A percentile compares a stretch with the other conserved stretches of the same genome.
These are phyloP conservation scores for Indicator maculatus DNA, from an alignment of 2,113 vertebrate genomes.

Conservation along the genomic window DNA sequence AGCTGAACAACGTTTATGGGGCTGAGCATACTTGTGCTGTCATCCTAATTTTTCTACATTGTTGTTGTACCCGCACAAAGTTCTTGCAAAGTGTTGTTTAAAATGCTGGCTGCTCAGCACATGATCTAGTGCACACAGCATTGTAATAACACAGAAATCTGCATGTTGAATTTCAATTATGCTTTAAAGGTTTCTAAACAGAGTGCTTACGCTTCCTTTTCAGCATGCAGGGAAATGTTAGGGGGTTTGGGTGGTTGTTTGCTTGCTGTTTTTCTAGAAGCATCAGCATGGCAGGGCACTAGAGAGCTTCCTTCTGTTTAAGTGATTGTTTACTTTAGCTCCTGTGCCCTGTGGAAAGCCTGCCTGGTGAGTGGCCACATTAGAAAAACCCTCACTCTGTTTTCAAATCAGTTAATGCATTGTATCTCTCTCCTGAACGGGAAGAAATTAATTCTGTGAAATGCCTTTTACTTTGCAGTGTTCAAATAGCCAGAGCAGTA, in stretches of 20 bases:
- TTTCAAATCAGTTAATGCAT: constrained; percentile 14
- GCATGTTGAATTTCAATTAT: constrained; percentile 58
- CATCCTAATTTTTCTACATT: constrained; percentile 57
- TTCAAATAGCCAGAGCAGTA: neutral
- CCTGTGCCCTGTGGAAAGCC: neutral
- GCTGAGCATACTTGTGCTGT: constrained; percentile 41
- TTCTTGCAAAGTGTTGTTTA: constrained; percentile 56
- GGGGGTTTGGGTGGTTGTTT: neutral
- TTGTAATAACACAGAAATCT: constrained; percentile 65
- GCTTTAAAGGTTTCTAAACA: constrained; percentile 45
- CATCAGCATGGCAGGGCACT: neutral
- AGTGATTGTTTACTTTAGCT: constrained; percentile 40
- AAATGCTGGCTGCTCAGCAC: constrained; percentile 71
- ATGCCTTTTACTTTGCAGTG: neutral
- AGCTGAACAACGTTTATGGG: constrained; percentile 43
- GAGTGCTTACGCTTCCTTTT: constrained; percentile 43
- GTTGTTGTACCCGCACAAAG: constrained; percentile 59
- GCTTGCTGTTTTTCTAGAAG: neutral
- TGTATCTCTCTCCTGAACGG: constrained; percentile 1
- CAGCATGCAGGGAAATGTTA: constrained; percentile 15
- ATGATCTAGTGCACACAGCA: constrained; percentile 57
- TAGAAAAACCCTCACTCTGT: neutral
- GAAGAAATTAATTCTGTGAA: constrained; percentile 44
- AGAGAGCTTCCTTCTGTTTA: constrained; percentile 4
- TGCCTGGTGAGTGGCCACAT: neutral